These are phyloP conservation scores for Aldabrachelys gigantea DNA, from an alignment of 2,113 vertebrate species.

Conservation along the genomic window DNA sequence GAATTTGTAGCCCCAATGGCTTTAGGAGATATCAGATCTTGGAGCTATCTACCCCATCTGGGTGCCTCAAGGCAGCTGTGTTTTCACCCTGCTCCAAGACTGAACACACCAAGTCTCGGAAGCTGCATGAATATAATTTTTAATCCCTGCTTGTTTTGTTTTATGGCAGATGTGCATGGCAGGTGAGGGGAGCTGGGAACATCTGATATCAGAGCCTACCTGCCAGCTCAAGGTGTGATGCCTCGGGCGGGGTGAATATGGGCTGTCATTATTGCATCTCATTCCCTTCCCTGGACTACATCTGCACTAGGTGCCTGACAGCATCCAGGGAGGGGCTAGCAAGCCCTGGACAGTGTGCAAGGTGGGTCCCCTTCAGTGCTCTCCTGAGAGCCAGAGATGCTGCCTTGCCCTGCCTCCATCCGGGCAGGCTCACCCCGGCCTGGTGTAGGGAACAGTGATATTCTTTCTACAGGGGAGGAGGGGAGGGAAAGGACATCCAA, in stretches of 20 bases:
- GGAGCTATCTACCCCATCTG: neutral
- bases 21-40: neutral
- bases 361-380: neutral
- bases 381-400: neutral
- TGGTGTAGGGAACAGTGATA: neutral
- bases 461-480: fast-evolving
- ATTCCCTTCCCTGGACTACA: neutral
- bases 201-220: neutral
- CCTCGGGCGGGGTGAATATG: neutral
- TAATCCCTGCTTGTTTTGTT: neutral
- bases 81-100: neutral
- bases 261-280: neutral
- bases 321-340: neutral
- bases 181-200: neutral
- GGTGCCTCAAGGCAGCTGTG: neutral
- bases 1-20: neutral
- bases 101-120: neutral
- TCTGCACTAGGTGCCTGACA: neutral
- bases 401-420: neutral
- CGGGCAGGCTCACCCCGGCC: neutral
- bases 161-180: neutral
- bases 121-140: neutral
- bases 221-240: neutral
- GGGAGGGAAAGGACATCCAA: neutral
- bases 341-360: neutral